Conservation (phyloP, 2,888 invertebrate species). For the Aporophyla nigra region DNA sequence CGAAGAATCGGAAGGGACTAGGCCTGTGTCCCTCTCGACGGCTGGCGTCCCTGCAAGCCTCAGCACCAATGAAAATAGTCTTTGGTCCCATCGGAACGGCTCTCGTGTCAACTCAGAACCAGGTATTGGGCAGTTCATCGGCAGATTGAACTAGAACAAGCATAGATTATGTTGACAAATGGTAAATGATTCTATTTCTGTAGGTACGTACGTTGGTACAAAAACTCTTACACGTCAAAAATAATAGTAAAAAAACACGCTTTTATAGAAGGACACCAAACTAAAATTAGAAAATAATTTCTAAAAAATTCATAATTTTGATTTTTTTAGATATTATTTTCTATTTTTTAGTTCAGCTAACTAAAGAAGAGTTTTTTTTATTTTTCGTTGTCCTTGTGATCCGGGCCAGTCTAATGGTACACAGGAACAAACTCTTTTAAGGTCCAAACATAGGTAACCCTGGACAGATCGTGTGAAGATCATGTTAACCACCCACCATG, state of each 20-base stretch:
- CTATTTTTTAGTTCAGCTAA: no score
- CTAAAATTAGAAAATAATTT: no score
- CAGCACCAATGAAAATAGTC: constrained; percentile 98
- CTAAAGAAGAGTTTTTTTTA: no score
- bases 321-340: no score
- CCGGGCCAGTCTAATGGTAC: no score
- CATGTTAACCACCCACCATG: background rate
- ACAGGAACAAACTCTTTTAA: background rate
- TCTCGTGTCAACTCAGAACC: constrained; percentile 99
- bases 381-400: no score
- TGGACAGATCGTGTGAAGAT: background rate
- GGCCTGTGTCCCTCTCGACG: constrained; percentile 95
- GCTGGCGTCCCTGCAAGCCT: constrained; percentile 97
- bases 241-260: no score
- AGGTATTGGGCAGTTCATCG: constrained; percentile 98
- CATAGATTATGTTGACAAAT: constrained; percentile 24
- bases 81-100: constrained; percentile 99
- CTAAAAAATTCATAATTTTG: no score
- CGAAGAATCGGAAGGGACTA: constrained; percentile 98
- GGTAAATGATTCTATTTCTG: background rate
- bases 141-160: constrained; percentile 94
- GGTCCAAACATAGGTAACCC: no score
- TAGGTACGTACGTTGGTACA: background rate
- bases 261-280: no score
- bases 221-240: background rate